A percentile compares a stretch with the other conserved stretches of the same genome.
Evolutionary conservation across 1,140 invertebrate genomes (phyloP).

Genomic region (Marisa cornuarietis): DNA sequence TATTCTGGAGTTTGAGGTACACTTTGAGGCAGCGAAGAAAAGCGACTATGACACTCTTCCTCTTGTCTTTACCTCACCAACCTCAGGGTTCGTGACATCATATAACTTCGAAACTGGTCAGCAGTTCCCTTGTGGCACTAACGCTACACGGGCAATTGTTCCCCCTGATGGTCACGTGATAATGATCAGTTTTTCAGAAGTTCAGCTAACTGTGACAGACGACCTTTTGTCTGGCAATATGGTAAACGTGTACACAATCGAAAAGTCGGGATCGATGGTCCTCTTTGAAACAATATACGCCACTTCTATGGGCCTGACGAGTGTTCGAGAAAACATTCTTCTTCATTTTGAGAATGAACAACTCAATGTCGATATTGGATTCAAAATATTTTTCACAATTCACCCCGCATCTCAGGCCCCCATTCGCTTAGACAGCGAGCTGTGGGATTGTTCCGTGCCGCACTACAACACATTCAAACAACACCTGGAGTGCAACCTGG

Average conservation of each 20-base stretch:
- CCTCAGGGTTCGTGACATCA: neutral
- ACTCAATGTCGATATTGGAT: neutral
- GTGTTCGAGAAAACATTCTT: neutral
- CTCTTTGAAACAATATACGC: neutral
- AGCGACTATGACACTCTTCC: too few species aligned
- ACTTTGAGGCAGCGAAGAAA: too few species aligned
- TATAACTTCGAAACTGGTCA: neutral
- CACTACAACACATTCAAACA: neutral
- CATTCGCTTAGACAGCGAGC: neutral
- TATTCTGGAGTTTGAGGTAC: too few species aligned
- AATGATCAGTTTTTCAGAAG: constrained; percentile 1
- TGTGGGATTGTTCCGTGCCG: neutral
- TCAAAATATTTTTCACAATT: neutral
- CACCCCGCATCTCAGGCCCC: neutral
- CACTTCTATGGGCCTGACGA: neutral
- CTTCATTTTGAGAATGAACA: neutral
- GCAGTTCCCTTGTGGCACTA: neutral
- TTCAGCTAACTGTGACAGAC: neutral
- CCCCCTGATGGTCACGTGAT: neutral
- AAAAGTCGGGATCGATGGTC: neutral
- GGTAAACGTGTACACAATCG: neutral
- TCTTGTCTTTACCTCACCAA: too few species aligned
- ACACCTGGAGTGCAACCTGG: too few species aligned
- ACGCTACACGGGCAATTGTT: neutral
- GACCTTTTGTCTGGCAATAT: neutral